phyloP scores from a whole-genome alignment of 2,888 invertebrate genomes.

The Acanthococcus lagerstroemiae region DNA sequence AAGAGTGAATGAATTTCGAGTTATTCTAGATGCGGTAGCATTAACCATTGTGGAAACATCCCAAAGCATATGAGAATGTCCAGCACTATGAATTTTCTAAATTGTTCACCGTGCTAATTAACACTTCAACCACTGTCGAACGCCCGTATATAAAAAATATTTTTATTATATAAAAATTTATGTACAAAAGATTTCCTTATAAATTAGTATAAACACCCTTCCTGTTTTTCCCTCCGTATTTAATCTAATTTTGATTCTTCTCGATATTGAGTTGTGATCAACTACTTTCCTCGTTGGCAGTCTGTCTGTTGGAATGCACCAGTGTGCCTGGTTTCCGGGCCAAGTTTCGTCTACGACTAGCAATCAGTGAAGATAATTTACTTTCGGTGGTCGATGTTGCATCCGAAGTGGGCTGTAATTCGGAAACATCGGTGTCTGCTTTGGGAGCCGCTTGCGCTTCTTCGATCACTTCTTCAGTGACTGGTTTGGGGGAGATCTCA shows the following conservation, averaged over 20 bases:
- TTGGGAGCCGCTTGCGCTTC: background rate
- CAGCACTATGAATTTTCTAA: too few relatives aligned
- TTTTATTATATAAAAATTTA: too few relatives aligned
- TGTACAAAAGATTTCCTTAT: too few relatives aligned
- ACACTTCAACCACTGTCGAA: too few relatives aligned
- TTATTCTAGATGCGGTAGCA: too few relatives aligned
- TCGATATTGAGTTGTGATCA: background rate
- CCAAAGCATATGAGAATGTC: too few relatives aligned
- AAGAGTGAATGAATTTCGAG: too few relatives aligned
- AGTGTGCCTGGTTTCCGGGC: constrained; percentile 16
- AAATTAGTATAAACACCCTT: too few relatives aligned
- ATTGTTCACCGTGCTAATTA: too few relatives aligned
- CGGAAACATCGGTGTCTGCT: background rate
- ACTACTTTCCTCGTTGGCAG: constrained; percentile 18
- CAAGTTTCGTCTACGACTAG: constrained; percentile 29
- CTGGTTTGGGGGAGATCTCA: constrained; percentile 12
- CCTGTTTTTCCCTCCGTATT: background rate
- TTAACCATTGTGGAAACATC: too few relatives aligned
- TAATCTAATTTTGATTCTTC: constrained; percentile 29
- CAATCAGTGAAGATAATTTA: constrained; percentile 31
- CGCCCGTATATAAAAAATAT: too few relatives aligned
- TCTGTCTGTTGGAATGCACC: constrained; percentile 4
- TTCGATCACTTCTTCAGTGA: constrained; percentile 14
- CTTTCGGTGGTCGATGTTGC: constrained; percentile 30
- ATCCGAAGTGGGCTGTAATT: background rate